Percentiles rank a stretch among this genome's conserved stretches.
These are phyloP conservation scores for Bubo scandiacus DNA, from an alignment of 2,113 vertebrate genomes.

Conservation along the genomic window DNA sequence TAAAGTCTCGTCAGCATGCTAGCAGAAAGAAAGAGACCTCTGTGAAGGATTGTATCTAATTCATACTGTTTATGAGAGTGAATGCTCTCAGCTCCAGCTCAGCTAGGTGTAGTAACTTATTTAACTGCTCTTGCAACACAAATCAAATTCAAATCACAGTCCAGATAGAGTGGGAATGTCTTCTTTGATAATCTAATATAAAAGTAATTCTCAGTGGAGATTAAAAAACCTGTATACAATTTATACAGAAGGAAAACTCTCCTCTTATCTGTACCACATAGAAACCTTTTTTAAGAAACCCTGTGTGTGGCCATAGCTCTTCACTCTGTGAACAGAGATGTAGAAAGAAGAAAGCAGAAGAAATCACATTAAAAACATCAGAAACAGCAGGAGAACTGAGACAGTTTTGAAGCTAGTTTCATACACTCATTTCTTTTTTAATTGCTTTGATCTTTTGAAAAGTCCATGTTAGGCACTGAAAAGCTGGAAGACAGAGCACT, in stretches of 20 bases:
- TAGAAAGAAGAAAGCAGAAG: background rate
- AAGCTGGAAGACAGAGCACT: background rate
- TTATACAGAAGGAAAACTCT: background rate
- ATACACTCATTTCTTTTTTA: conserved; percentile 22
- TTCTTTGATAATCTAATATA: conserved; percentile 9
- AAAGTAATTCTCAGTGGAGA: background rate
- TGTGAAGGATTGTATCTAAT: background rate
- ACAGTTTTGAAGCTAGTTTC: conserved; percentile 19
- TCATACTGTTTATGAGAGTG: background rate
- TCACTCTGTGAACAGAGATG: background rate
- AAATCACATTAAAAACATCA: background rate
- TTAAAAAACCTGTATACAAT: background rate
- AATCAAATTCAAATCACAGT: background rate
- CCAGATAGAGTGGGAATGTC: background rate
- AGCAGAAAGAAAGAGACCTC: background rate
- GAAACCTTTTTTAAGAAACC: conserved; percentile 10
- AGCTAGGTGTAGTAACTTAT: background rate
- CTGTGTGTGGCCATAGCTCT: background rate
- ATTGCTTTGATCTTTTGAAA: conserved; percentile 62
- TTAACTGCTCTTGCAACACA: background rate
- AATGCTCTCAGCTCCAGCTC: background rate
- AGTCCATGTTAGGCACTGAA: background rate
- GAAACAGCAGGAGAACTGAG: conserved; percentile 7
- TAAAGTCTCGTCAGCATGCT: background rate
- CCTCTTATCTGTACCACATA: background rate